Evolutionary conservation across 2,888 invertebrate genomes (phyloP).

Genomic region (Zaprionus obscuricornis): DNA sequence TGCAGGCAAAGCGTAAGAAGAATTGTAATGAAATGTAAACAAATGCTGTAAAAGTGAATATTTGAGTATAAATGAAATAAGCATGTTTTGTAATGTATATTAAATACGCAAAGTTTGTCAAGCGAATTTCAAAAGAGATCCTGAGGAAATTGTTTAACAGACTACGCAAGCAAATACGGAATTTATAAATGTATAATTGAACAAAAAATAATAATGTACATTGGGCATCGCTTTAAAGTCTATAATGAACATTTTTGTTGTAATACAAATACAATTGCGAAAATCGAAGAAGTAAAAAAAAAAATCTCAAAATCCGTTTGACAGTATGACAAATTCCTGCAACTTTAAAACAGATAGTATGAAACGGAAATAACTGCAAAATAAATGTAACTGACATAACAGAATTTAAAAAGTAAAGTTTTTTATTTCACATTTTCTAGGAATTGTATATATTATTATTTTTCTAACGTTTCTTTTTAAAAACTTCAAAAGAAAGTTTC

Average conservation of each 20-base stretch:
- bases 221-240: conserved; percentile 77
- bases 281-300: too few species aligned
- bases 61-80: too few species aligned
- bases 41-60: too few species aligned
- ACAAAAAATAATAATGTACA: too few species aligned
- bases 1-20: conserved; percentile 45
- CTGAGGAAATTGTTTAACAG: conserved; percentile 69
- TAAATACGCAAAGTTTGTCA: conserved; percentile 43
- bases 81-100: conserved; percentile 46
- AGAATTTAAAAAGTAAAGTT: conserved; percentile 24
- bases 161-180: conserved; percentile 76
- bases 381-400: conserved; percentile 77
- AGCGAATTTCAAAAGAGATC: conserved; percentile 35
- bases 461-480: neutral
- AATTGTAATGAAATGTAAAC: conserved; percentile 35
- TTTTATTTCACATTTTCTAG: neutral
- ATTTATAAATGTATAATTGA: conserved; percentile 65
- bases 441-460: neutral
- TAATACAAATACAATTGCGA: conserved; percentile 50
- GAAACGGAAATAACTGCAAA: conserved; percentile 74
- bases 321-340: conserved; percentile 61
- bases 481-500: neutral
- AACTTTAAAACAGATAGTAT: conserved; percentile 45
- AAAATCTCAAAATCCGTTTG: conserved; percentile 63
- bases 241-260: conserved; percentile 59